Conservation (phyloP, 2,113 vertebrate genomes). For the Xiphophorus couchianus region DNA sequence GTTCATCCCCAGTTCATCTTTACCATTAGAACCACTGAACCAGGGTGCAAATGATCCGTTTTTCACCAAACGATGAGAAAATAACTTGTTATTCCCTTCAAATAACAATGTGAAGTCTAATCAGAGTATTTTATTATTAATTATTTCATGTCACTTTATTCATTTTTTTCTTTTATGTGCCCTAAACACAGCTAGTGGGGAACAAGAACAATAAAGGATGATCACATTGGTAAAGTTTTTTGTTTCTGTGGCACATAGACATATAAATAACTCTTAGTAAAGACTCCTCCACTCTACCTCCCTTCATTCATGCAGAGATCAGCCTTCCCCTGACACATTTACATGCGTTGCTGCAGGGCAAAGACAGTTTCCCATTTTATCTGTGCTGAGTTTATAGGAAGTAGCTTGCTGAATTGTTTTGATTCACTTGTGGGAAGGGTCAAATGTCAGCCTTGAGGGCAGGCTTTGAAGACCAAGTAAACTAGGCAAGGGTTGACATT, state of each 20-base stretch:
- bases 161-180: background rate
- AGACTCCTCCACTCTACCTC: slow-evolving; percentile 36
- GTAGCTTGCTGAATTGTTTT: slow-evolving; percentile 79
- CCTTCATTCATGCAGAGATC: slow-evolving; percentile 64
- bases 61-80: background rate
- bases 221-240: background rate
- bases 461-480: slow-evolving; percentile 54
- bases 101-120: background rate
- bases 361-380: slow-evolving; percentile 61
- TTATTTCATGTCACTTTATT: background rate
- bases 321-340: slow-evolving; percentile 69
- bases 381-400: slow-evolving; percentile 72
- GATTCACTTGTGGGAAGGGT: slow-evolving; percentile 80
- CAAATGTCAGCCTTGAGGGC: slow-evolving; percentile 73
- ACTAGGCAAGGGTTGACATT: slow-evolving; percentile 33
- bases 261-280: slow-evolving; percentile 62
- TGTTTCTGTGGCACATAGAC: slow-evolving; percentile 72
- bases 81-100: background rate
- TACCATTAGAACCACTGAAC: background rate
- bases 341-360: slow-evolving; percentile 62
- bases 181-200: background rate
- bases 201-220: background rate
- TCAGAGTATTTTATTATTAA: background rate
- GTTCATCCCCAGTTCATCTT: too few relatives aligned
- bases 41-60: background rate